Conservation (phyloP, 1,140 invertebrate species). For the Chionoecetes opilio region DNA sequence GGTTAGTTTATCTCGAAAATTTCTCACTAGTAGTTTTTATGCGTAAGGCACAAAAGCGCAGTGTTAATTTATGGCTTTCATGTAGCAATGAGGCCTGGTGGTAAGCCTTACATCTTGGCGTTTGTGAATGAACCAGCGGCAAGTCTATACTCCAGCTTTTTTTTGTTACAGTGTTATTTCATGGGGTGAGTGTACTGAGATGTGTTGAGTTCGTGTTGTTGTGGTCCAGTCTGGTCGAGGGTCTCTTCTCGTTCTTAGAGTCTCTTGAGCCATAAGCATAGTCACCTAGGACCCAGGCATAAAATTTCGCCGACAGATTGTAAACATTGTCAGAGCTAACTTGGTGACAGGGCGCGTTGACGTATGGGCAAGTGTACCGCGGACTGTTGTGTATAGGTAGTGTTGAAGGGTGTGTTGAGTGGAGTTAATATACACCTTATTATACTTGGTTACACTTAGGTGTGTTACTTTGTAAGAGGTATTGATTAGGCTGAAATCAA, state of each 20-base stretch:
- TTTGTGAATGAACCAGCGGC: constrained; percentile 62
- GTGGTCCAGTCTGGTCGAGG: not conserved
- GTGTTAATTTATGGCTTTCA: not conserved
- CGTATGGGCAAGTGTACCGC: not conserved
- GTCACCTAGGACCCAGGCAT: not conserved
- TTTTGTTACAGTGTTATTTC: constrained; percentile 56
- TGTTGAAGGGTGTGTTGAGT: not conserved
- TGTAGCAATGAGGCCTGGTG: not conserved
- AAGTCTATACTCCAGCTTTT: constrained; percentile 49
- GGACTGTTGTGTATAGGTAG: not conserved
- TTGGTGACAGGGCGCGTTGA: not conserved
- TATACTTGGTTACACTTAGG: not conserved
- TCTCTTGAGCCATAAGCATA: not conserved
- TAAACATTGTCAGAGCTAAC: not conserved
- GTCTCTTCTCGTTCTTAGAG: not conserved
- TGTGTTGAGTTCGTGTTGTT: not conserved
- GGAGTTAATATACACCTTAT: not conserved
- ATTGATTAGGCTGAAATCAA: not conserved
- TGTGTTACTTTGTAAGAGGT: constrained; percentile 4
- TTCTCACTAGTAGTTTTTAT: not conserved
- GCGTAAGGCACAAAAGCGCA: not conserved
- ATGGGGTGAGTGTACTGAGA: constrained; percentile 21
- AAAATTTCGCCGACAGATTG: not conserved
- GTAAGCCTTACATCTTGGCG: not conserved
- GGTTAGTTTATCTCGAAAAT: not conserved